Evolutionary conservation across 2,113 vertebrate species (phyloP), one percentile per base, ranked within the genome.

Genomic region (Leptocoma aspasia): DNA sequence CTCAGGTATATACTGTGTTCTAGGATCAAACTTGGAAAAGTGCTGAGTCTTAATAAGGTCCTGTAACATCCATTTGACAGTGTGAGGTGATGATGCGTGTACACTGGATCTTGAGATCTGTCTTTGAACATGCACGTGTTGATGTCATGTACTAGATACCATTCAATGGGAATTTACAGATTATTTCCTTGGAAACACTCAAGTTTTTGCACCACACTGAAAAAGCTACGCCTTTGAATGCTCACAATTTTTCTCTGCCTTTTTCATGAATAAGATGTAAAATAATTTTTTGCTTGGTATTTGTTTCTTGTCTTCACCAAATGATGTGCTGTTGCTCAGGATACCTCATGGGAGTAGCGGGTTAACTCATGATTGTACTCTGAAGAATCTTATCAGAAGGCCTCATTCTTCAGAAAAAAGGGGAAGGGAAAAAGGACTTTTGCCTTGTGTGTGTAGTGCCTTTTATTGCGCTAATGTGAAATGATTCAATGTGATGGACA

Each of bases 401-500:
- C 42, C 37, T 90, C 12, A 65, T 96, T 91, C 76, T 86, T 92
- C 70, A 49, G 54, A 63, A 80, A 64, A 82, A 84, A 63, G 13
- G 4, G n/a, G 20, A 90, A 72, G 42, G 41, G 33, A 45, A 50
- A 56, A 86, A 89, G 69, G 89, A 95, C 95, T 96, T 97, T 84
- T 95, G 92, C 91, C 82, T 76, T 66, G 79, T 93, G 30, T 89
- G 44, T 68, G 39, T 86, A n/a, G 33, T 77, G 77, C 44, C 82
- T 92, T 95, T 97, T 96, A 57, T 52, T 97, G 80, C 11, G 0
- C 94, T 97, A 94, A 97, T 96, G 97, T 97, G 95, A 97, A 96
- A 81, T 96, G 69, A 97, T 98, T 98, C 9, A 19, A 96, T 96
- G 94, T 94, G 96, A 98, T 97, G 91, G 93, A 96, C 91, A 96